Evolutionary conservation across 2,888 invertebrate species (phyloP), one percentile per base, ranked within the genome.

Genomic region (Amblyteles armatorius): DNA sequence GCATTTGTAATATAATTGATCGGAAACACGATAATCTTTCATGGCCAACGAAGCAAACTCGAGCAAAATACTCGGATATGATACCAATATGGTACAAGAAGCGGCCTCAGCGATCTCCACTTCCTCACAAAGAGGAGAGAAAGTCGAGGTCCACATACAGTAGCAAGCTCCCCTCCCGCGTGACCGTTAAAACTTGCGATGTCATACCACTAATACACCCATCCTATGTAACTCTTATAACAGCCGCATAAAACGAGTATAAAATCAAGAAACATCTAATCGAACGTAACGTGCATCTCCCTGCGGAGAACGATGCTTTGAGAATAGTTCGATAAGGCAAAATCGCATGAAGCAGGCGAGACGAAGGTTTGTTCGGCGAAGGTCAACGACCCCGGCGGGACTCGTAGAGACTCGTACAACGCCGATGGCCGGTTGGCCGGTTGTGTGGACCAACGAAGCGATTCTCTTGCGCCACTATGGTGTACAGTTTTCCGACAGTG

Each of bases 321-420:
- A 2, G 7, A 26, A 57, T 11, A 3, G 11, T 11, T 5, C 9
- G 13, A 57, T 57, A 7, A 19, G 16, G 11, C 9, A 57, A 1
- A 13, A 67, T 67, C 19, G 29, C 57, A 40, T 3, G 16, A 52
- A 52, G 52, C 44, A 68, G 65, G 7, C 26, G 57, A 26, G 50
- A 67, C 50, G 69, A 77, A 80, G 76, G 72, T 79, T 71, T 63
- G n/a, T 26, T 71, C 77, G 72, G 72, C 77, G 68, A 81, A 78
- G 84, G 84, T 84, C 84, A 77, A 84, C 68, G 84, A 81, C 78
- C 84, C 72, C 80, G 52, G 3, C 67, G 55, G 26, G 72, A 44
- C 60, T 6, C 68, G 68, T 36, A 44, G 19, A 26, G 55, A 40
- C 71, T 71, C 79, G 71, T 52, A 44, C 82, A 77, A 82, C 71